Evolutionary conservation across 2,797 vertebrate genomes (phyloP), one percentile per base, ranked within the genome.

Genomic region (Microctenopoma steveboyesi): DNA sequence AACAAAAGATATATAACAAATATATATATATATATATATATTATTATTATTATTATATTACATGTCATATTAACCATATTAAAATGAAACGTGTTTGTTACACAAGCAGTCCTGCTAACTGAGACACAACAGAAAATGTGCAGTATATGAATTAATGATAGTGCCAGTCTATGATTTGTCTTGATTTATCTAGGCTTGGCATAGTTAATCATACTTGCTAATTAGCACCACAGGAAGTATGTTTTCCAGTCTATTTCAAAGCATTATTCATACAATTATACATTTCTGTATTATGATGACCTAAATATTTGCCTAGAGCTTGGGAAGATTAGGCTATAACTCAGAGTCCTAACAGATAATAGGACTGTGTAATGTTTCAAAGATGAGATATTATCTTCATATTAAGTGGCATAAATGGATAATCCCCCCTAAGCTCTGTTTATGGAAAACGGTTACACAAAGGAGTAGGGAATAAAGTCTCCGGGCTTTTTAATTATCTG

Each of bases 381-480:
- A 79, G 53, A 88, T 82, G 78, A 89, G 80, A 89, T 86, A 87
- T 82, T 78, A 86, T 85, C 82, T 74, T 83, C 70, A 83, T 72
- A 86, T 86, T 76, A 80, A 82, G 69, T 77, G 71, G 63, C 64
- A 73, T 85, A 70, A 85, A 76, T 9, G 49, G 68, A 78, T 86
- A 73, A 82, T 78, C 67, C 64, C 64, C 60, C 53, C 51, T 49
- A 55, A 71, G 78, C 66, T 61, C 52, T 82, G 70, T 83, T 88
- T 69, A 57, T 84, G 49, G 81, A 87, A 82, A 78, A 77, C 52
- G 58, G 60, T 55, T 57, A 56, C 67, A 81, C 67, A 74, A 80
- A 85, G 45, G 40, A 66, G 56, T 50, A 30, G 39, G 53, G 51
- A 73, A 56, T 62, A 67, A 82, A 76, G 55, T 77, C 69, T 62